phyloP scores from a whole-genome alignment of 1,140 invertebrate species.

The Teleogryllus occipitalis region DNA sequence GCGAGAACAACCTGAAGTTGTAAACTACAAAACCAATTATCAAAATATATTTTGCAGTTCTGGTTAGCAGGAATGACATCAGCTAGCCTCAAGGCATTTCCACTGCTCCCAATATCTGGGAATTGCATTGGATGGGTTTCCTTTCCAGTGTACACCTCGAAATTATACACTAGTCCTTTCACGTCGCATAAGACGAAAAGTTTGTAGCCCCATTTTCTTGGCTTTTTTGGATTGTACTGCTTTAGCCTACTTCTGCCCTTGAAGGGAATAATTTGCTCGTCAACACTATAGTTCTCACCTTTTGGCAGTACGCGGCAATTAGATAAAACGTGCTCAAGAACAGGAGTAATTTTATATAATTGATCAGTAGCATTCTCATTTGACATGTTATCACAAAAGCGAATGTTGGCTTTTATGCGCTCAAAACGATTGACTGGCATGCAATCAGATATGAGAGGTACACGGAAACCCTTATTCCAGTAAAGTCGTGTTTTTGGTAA shows the following conservation, averaged over 20 bases:
- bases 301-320: not conserved
- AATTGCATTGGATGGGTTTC: not conserved
- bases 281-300: not conserved
- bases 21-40: not conserved
- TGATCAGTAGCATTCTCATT: not conserved
- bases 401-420: not conserved
- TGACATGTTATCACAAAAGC: not conserved
- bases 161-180: not conserved
- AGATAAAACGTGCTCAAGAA: not conserved
- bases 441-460: not conserved
- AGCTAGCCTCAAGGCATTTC: not conserved
- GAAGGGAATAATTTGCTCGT: not conserved
- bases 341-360: not conserved
- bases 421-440: not conserved
- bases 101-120: not conserved
- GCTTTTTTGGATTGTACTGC: not conserved
- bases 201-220: not conserved
- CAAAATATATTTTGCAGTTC: slow-evolving; percentile 6
- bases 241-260: not conserved
- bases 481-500: not conserved
- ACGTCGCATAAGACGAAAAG: too few relatives aligned
- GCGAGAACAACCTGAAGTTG: not conserved
- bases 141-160: not conserved
- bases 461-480: not conserved
- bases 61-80: not conserved